Percentiles rank a stretch among this genome's conserved stretches.
Conservation (phyloP, 2,113 vertebrate genomes). For the Promerops cafer region DNA sequence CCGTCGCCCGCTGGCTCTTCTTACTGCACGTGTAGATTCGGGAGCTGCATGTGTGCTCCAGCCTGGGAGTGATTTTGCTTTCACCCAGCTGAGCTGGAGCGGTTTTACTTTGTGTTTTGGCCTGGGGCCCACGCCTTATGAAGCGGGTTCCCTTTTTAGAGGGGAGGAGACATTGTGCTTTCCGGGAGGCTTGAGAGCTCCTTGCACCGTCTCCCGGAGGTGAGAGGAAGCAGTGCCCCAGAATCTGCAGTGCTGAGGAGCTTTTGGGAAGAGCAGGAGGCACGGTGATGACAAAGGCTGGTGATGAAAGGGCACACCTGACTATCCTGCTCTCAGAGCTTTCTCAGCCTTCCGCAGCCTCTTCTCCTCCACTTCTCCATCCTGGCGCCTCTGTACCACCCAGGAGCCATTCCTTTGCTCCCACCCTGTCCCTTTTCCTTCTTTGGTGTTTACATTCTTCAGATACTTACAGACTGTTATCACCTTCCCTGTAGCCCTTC, state of each 20-base stretch:
- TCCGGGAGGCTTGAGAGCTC: not conserved
- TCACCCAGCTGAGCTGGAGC: not conserved
- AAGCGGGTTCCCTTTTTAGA: not conserved
- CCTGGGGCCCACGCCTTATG: not conserved
- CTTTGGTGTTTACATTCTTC: slow-evolving; percentile 69
- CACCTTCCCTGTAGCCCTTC: slow-evolving; percentile 13
- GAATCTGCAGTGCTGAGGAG: not conserved
- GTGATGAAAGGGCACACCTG: not conserved
- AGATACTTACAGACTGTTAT: slow-evolving; percentile 61
- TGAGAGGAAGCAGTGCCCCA: not conserved
- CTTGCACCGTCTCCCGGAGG: not conserved
- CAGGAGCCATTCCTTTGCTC: slow-evolving; percentile 22
- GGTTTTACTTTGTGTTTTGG: not conserved
- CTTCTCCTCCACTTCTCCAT: not conserved
- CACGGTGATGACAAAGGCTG: not conserved
- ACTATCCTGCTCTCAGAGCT: not conserved
- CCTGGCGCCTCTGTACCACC: not conserved
- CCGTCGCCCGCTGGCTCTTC: not conserved
- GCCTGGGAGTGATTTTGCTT: not conserved
- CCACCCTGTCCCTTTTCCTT: slow-evolving; percentile 42
- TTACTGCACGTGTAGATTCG: not conserved
- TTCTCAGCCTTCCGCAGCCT: not conserved
- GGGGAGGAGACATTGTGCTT: not conserved
- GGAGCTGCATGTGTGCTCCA: not conserved
- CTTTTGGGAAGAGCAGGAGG: not conserved